These are phyloP conservation scores for Platycercus adscitus DNA, from an alignment of 2,113 vertebrate genomes.

Conservation along the genomic window DNA sequence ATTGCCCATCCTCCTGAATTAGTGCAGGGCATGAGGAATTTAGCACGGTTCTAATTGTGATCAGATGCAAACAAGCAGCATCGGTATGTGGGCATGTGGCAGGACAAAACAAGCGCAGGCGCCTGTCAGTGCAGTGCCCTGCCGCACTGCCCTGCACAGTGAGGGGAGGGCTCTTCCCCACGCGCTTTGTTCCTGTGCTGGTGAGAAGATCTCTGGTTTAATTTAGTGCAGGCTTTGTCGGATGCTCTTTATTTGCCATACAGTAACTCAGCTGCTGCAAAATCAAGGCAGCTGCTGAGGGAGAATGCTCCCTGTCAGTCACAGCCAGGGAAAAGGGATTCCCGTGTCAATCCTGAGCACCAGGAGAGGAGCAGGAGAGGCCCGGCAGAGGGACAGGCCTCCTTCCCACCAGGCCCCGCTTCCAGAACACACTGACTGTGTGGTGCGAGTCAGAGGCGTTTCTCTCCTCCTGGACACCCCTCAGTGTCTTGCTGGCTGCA, in stretches of 20 bases:
- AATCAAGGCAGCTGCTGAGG: not conserved
- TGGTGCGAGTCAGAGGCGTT: not conserved
- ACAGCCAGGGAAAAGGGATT: not conserved
- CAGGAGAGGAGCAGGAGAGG: not conserved
- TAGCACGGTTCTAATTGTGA: constrained; percentile 77
- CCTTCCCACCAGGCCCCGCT: not conserved
- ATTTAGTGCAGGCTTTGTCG: not conserved
- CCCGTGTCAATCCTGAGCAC: accelerated
- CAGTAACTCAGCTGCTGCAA: not conserved
- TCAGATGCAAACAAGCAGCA: constrained; percentile 68
- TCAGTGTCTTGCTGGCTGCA: accelerated
- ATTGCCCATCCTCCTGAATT: constrained; percentile 73
- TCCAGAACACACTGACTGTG: not conserved
- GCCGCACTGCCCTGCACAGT: not conserved
- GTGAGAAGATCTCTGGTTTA: accelerated
- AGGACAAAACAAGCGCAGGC: constrained; percentile 54
- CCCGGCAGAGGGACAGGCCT: not conserved
- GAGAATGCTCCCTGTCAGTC: not conserved
- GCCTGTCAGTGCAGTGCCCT: not conserved
- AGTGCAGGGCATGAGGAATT: constrained; percentile 63
- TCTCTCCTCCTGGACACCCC: not conserved
- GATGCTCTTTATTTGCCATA: not conserved
- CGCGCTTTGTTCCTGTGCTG: not conserved
- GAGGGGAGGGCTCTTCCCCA: not conserved
- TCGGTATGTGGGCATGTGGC: constrained; percentile 69